Conservation (phyloP, 2,888 invertebrate species). For the Drosophila glabriapex region DNA sequence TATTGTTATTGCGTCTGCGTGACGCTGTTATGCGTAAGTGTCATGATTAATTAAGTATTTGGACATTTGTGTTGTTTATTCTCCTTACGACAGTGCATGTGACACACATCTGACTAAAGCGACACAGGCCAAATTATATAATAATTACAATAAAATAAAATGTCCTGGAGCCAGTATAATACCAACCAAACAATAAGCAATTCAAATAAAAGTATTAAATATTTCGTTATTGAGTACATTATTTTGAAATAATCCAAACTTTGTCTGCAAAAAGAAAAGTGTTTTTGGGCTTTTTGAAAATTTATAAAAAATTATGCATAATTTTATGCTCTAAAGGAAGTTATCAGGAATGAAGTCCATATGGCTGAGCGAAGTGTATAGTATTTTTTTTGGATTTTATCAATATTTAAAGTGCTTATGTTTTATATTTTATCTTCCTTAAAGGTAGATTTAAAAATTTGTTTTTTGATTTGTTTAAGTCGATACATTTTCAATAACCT, state of each 20-base stretch:
- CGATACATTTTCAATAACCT: background rate
- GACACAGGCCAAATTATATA: background rate
- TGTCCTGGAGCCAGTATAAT: background rate
- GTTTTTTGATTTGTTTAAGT: background rate
- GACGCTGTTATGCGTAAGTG: conserved; percentile 61
- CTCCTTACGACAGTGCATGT: background rate
- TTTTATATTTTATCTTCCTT: background rate
- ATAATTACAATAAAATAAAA: background rate
- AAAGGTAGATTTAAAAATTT: background rate
- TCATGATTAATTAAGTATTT: conserved; percentile 64
- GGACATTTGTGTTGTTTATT: conserved; percentile 2
- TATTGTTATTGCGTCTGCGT: conserved; percentile 46
- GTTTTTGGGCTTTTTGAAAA: background rate
- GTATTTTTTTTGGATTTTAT: background rate
- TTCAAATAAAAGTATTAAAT: background rate
- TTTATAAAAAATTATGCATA: background rate
- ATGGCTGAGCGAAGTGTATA: background rate
- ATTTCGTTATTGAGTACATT: background rate
- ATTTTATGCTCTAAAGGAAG: background rate
- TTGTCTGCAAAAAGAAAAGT: background rate
- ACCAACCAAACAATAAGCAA: background rate
- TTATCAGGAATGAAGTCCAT: background rate
- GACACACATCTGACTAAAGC: background rate
- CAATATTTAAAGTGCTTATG: background rate
- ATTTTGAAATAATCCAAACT: background rate